Conservation (phyloP, 2,888 invertebrate genomes). For the Papilio demoleus region DNA sequence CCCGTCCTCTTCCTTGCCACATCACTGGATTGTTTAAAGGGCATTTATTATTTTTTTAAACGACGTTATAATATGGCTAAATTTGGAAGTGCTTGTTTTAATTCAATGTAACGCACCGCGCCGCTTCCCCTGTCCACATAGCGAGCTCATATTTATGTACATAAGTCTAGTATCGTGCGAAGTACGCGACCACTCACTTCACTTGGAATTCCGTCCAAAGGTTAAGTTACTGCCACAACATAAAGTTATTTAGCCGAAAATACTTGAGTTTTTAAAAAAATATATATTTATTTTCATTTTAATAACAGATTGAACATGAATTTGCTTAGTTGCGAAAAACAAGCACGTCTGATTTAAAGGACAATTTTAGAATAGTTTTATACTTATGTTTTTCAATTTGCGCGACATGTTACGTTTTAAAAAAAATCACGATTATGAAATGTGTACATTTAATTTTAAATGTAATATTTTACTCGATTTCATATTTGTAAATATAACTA, state of each 20-base stretch:
- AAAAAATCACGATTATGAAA: not conserved
- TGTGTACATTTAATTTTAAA: not conserved
- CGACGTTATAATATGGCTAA: not conserved
- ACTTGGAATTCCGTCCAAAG: constrained; percentile 71
- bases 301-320: not conserved
- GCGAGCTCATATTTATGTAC: constrained; percentile 17
- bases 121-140: constrained; percentile 25
- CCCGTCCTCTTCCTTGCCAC: not conserved
- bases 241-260: constrained; percentile 34
- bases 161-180: constrained; percentile 20
- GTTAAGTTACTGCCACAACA: constrained; percentile 57
- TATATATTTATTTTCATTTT: not conserved
- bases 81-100: constrained; percentile 10
- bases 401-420: not conserved
- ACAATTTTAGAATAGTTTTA: not conserved
- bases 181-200: constrained; percentile 32
- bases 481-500: too few relatives aligned
- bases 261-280: not conserved
- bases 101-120: not conserved
- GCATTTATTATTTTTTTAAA: not conserved
- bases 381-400: not conserved
- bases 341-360: constrained; percentile 19
- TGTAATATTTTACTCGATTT: not conserved
- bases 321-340: not conserved
- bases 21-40: not conserved